These are phyloP conservation scores for Thunnus albacares DNA, from an alignment of 2,797 vertebrate genomes.

Conservation along the genomic window DNA sequence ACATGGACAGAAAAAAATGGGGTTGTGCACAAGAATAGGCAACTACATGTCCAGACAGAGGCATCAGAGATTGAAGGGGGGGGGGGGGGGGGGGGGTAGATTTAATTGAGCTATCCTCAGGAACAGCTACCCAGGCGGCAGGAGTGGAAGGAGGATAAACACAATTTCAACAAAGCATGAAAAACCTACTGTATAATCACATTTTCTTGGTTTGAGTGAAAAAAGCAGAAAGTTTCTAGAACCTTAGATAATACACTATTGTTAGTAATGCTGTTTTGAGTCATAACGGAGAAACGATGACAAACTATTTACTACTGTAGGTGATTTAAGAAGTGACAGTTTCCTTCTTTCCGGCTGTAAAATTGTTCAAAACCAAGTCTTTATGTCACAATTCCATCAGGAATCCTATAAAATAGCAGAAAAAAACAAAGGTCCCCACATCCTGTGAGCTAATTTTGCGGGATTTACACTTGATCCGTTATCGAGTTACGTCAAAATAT, in stretches of 20 bases:
- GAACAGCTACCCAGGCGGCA: not conserved
- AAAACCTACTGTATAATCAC: slow-evolving; percentile 31
- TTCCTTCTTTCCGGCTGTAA: not conserved
- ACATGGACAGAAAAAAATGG: slow-evolving; percentile 63
- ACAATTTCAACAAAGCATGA: slow-evolving; percentile 37
- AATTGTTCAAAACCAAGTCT: slow-evolving; percentile 14
- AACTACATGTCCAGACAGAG: slow-evolving; percentile 45
- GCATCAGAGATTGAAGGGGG: not conserved
- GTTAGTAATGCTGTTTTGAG: slow-evolving; percentile 44
- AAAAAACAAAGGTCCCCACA: slow-evolving; percentile 3
- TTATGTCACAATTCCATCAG: not conserved
- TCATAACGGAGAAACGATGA: slow-evolving; percentile 20
- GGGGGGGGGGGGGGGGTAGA: not conserved
- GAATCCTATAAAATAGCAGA: not conserved
- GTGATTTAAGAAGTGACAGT: slow-evolving; percentile 2
- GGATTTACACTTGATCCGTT: slow-evolving; percentile 5
- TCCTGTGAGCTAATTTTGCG: not conserved
- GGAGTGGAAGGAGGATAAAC: slow-evolving; percentile 18
- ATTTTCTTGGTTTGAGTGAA: slow-evolving; percentile 48
- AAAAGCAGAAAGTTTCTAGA: slow-evolving; percentile 18
- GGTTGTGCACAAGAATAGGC: slow-evolving; percentile 64
- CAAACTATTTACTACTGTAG: slow-evolving; percentile 23
- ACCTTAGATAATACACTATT: slow-evolving; percentile 35
- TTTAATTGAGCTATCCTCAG: slow-evolving; percentile 4
- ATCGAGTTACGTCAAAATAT: slow-evolving; percentile 10